Conservation (phyloP, 2,888 invertebrate species). For the Aspidapion aeneum region DNA sequence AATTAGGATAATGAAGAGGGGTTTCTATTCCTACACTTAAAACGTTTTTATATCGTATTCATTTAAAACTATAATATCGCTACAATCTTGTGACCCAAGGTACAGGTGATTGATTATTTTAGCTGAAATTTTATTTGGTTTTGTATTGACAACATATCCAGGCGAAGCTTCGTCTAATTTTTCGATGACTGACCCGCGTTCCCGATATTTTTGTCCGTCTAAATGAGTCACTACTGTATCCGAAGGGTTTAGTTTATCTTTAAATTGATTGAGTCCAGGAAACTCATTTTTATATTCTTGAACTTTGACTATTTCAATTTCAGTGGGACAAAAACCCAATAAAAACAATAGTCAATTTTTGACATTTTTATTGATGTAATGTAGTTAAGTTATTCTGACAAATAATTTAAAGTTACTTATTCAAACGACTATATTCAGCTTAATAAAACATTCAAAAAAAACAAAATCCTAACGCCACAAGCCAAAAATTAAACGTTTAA, state of each 20-base stretch:
- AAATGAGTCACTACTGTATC: slow-evolving; percentile 65
- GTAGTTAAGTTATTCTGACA: no score
- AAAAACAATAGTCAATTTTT: no score
- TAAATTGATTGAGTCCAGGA: slow-evolving; percentile 55
- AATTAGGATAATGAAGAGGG: slow-evolving; percentile 40
- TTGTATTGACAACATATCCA: slow-evolving; percentile 79
- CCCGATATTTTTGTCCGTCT: slow-evolving; percentile 63
- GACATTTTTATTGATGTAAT: no score
- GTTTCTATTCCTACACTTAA: slow-evolving; percentile 72
- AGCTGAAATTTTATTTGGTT: slow-evolving; percentile 74
- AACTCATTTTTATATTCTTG: slow-evolving; percentile 55
- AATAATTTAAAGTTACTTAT: no score
- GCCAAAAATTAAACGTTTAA: no score
- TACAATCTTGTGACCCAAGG: slow-evolving; percentile 86
- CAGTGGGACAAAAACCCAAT: no score
- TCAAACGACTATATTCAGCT: no score
- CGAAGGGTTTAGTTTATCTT: slow-evolving; percentile 58
- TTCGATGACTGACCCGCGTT: slow-evolving; percentile 44
- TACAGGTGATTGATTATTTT: slow-evolving; percentile 62
- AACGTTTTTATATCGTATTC: slow-evolving; percentile 62
- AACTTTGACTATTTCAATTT: no score
- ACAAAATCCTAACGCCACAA: no score
- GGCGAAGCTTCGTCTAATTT: slow-evolving; percentile 29
- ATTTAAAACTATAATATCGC: slow-evolving; percentile 56
- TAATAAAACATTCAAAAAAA: no score